Evolutionary conservation across 2,113 vertebrate species (phyloP).

Genomic region (Burhinus oedicnemus): DNA sequence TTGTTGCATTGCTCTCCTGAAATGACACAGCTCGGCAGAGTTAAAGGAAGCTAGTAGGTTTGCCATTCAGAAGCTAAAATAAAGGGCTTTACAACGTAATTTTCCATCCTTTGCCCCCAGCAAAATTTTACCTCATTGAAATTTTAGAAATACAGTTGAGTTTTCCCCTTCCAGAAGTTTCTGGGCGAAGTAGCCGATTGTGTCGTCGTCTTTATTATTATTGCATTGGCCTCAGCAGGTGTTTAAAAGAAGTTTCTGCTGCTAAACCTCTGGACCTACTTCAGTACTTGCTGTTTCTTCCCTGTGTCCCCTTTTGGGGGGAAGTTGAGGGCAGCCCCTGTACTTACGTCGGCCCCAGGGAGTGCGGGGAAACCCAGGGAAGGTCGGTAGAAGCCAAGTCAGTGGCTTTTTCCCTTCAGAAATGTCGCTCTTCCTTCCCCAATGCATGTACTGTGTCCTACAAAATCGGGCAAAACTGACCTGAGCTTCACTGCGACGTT

Average conservation of each 20-base stretch:
- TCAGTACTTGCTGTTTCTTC: neutral
- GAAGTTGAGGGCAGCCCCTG: neutral
- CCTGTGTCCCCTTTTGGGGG: neutral
- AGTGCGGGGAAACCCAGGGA: neutral
- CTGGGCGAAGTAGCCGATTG: neutral
- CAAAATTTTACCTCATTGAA: neutral
- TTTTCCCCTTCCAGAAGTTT: neutral
- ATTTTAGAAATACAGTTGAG: neutral
- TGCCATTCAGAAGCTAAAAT: conserved; percentile 1
- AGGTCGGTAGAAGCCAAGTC: neutral
- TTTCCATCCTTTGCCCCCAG: neutral
- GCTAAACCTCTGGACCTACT: neutral
- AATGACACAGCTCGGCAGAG: conserved; percentile 10
- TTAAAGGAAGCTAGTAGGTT: neutral
- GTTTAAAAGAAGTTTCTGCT: neutral
- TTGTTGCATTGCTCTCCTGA: neutral
- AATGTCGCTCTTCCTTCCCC: neutral
- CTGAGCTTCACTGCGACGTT: neutral
- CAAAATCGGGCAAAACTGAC: neutral
- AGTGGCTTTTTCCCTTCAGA: neutral
- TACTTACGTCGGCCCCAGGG: neutral
- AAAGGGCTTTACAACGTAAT: neutral
- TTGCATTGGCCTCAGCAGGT: neutral
- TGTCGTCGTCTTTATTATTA: neutral
- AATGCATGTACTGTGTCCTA: neutral